Evolutionary conservation across 2,888 invertebrate genomes (phyloP).

Genomic region (Junonia oenone): DNA sequence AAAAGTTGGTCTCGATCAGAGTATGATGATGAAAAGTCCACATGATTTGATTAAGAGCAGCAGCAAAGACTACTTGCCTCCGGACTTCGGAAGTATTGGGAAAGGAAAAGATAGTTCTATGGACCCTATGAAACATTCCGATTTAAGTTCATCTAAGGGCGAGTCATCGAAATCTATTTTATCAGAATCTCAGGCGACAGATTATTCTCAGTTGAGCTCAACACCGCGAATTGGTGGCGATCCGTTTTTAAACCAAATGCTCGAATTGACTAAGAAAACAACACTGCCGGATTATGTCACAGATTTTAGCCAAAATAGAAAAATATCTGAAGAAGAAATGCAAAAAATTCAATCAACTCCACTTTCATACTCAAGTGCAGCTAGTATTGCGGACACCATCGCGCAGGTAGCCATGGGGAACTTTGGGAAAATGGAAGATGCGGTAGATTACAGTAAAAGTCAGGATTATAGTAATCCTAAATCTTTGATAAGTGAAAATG

Average conservation of each 20-base stretch:
- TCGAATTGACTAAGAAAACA: constrained; percentile 74
- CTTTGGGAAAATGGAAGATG: constrained; percentile 63
- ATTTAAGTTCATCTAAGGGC: constrained; percentile 71
- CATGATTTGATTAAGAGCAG: constrained; percentile 63
- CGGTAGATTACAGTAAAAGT: constrained; percentile 62
- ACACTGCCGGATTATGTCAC: constrained; percentile 72
- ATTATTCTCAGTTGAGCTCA: constrained; percentile 57
- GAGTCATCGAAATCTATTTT: constrained; percentile 61
- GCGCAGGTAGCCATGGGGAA: constrained; percentile 67
- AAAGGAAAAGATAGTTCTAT: constrained; percentile 72
- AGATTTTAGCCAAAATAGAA: constrained; percentile 77
- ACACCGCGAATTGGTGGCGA: constrained; percentile 66
- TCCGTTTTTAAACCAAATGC: constrained; percentile 75
- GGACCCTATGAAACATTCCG: constrained; percentile 61
- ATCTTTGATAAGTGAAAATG: constrained; percentile 42
- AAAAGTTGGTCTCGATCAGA: constrained; percentile 67
- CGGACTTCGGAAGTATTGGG: constrained; percentile 76
- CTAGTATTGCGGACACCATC: constrained; percentile 64
- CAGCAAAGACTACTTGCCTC: constrained; percentile 73
- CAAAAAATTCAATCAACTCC: constrained; percentile 69
- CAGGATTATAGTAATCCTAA: constrained; percentile 59
- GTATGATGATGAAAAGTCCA: constrained; percentile 64
- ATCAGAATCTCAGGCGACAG: constrained; percentile 56
- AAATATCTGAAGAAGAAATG: constrained; percentile 76
- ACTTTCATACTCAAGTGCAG: constrained; percentile 60